A percentile compares a stretch with the other conserved stretches of the same genome.
These are phyloP conservation scores for Drosophila nigrodunni DNA, from an alignment of 1,140 invertebrate genomes.

Conservation along the genomic window DNA sequence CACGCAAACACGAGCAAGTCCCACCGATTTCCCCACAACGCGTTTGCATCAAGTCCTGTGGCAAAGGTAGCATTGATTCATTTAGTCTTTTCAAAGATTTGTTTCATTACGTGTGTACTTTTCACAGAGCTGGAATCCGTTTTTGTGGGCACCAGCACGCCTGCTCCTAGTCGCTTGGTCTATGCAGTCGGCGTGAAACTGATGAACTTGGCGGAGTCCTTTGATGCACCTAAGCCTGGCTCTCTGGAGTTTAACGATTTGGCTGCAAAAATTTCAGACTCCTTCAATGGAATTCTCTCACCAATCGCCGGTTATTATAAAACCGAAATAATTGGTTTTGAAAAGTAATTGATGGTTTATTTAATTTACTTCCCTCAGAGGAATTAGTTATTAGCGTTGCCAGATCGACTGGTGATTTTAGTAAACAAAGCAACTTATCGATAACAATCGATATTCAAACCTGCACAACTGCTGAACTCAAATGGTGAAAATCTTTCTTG, in stretches of 20 bases:
- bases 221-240: constrained; percentile 88
- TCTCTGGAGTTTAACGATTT: constrained; percentile 90
- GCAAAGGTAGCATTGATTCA: constrained; percentile 86
- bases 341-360: constrained; percentile 86
- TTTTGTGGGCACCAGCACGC: constrained; percentile 87
- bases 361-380: not conserved
- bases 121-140: constrained; percentile 84
- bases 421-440: not conserved
- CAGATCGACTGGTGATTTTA: not conserved
- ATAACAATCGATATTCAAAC: not conserved
- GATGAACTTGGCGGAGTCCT: constrained; percentile 91
- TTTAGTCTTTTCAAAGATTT: not conserved
- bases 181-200: constrained; percentile 91
- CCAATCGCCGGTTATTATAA: constrained; percentile 90
- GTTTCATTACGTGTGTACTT: not conserved
- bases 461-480: not conserved
- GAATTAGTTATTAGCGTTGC: not conserved
- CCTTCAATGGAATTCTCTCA: constrained; percentile 87
- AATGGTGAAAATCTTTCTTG: constrained; percentile 31
- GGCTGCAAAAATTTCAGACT: constrained; percentile 88
- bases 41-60: constrained; percentile 93
- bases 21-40: constrained; percentile 92
- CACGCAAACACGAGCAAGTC: constrained; percentile 91
- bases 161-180: constrained; percentile 87
- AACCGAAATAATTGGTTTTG: constrained; percentile 89